Conservation (phyloP, 2,888 invertebrate genomes). For the Argynnis bischoffii region DNA sequence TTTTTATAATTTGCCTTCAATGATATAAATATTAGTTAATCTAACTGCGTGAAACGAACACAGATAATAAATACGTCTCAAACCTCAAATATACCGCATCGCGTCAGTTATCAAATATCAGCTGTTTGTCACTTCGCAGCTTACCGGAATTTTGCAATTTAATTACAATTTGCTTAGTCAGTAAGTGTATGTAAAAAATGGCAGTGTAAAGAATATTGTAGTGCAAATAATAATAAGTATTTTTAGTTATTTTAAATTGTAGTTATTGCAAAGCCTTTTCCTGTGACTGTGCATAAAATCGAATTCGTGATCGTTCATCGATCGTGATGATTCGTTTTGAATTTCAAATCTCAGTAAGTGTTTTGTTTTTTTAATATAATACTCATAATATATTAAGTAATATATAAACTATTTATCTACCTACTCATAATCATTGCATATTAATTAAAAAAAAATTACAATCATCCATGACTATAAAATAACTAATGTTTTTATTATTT, state of each 20-base stretch:
- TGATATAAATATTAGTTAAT: neutral
- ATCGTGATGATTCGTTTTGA: conserved; percentile 10
- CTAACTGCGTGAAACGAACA: conserved; percentile 1
- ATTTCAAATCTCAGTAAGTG: conserved; percentile 15
- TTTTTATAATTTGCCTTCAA: neutral
- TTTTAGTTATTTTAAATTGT: neutral
- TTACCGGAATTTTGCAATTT: neutral
- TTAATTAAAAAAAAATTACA: too few relatives aligned
- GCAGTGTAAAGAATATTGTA: neutral
- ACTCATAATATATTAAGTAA: neutral
- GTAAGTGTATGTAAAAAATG: neutral
- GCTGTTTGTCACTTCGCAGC: conserved; percentile 24
- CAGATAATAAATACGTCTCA: neutral
- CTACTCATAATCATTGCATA: too few relatives aligned
- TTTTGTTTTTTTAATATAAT: neutral
- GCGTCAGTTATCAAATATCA: neutral
- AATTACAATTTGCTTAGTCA: conserved; percentile 1
- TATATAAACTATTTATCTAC: too few relatives aligned
- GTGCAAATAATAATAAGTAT: neutral
- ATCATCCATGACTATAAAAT: too few relatives aligned
- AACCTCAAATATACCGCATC: neutral
- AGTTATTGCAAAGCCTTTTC: neutral
- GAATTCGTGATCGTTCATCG: conserved; percentile 3
- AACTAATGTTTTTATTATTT: too few relatives aligned
- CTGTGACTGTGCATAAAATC: conserved; percentile 5